Evolutionary conservation across 2,888 invertebrate genomes (phyloP), one percentile per base, ranked within the genome.

Genomic region (Arrhopalites spinosus): DNA sequence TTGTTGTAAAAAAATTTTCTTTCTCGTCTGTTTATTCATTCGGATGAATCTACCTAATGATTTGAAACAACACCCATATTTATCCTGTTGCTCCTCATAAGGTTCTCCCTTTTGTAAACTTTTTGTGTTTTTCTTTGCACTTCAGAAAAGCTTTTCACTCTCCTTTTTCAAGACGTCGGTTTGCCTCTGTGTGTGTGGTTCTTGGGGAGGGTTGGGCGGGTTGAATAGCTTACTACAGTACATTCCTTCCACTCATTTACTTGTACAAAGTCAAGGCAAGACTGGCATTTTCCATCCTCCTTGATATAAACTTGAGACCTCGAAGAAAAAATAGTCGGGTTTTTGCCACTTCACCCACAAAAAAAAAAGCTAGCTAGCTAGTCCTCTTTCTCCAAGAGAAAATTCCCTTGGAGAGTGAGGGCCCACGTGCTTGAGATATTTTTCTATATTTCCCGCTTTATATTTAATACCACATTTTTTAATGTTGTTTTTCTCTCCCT

Each of bases 41-140:
- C 53, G 53, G 53, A 53, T n/a, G 53, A 53, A 53, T 53, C 53
- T n/a, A n/a, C n/a, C 45, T 59, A 59, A 59, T 59, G 59, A 59
- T 27, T 59, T 25, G 25, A 59, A 59, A 59, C 25, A 59, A 23
- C 8, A 27, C 27, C 13, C 27, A 27, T 59, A 7, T 59, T 59
- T 15, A 59, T 59, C 23, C 23, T 59, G 59, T 59, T 25, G 59
- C 23, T 36, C 36, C 17, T 50, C 50, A 13, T 5, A 15, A 50
- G 15, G 50, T n/a, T 5, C 50, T 2, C 27, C 25, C 8, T 23
- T 59, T 1, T 59, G 59, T 23, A 59, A 20, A 59, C 59, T 23
- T 15, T n/a, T 13, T 27, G 25, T 59, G 27, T 59, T 59, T 25
- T 25, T 59, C 25, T 50, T 50, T 50, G 17, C 50, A 50, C 50